Conservation (phyloP, 23 tunicate species). For the Ascidia mentula region DNA sequence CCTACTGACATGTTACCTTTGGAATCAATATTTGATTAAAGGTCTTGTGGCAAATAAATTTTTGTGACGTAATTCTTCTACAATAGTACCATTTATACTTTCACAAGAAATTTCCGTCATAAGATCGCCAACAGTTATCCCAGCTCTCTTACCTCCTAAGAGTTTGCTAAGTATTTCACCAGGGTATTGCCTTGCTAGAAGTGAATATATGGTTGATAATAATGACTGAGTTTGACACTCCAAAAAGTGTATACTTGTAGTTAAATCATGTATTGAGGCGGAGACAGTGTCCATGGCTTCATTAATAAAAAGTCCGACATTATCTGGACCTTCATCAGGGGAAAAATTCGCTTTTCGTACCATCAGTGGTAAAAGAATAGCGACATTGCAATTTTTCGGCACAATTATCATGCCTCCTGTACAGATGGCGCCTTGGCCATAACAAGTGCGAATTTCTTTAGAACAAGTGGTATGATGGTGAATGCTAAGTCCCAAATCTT, state of each 20-base stretch:
- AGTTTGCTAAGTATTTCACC: background rate
- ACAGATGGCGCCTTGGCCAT: background rate
- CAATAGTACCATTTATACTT: background rate
- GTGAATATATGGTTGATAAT: background rate
- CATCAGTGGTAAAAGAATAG: too few species aligned
- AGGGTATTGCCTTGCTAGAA: background rate
- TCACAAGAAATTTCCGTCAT: constrained; percentile 6
- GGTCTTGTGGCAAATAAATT: background rate
- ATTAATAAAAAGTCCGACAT: background rate
- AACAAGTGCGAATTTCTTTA: background rate
- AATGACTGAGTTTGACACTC: constrained; percentile 3
- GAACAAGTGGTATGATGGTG: background rate
- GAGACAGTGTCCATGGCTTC: background rate
- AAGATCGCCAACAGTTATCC: background rate
- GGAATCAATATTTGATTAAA: background rate
- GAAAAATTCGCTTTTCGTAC: too few species aligned
- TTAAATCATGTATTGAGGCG: background rate
- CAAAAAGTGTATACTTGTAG: background rate
- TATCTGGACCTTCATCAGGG: too few species aligned
- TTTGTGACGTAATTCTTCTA: background rate
- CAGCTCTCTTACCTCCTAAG: background rate
- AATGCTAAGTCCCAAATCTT: background rate
- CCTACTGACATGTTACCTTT: background rate
- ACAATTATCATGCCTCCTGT: background rate
- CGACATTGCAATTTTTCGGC: background rate